These are phyloP conservation scores for Sparus aurata DNA, from an alignment of 2,797 vertebrate genomes.

Conservation along the genomic window DNA sequence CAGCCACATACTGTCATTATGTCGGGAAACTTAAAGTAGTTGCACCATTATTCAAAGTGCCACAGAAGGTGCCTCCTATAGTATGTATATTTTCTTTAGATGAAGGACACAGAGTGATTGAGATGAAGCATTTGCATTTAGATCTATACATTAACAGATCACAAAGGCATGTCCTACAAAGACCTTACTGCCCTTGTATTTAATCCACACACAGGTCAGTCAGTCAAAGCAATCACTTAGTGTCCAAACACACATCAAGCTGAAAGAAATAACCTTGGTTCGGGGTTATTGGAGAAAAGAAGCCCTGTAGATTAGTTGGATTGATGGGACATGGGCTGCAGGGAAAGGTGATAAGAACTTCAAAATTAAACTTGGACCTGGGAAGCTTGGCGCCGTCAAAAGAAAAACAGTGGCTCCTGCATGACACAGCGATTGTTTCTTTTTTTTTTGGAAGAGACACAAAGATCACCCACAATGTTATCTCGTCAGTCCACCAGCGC, in stretches of 20 bases:
- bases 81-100: neutral
- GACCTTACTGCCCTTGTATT: slow-evolving; percentile 40
- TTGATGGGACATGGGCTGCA: slow-evolving; percentile 72
- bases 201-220: slow-evolving; percentile 52
- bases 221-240: slow-evolving; percentile 60
- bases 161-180: slow-evolving; percentile 32
- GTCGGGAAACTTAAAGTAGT: neutral
- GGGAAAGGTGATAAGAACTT: slow-evolving; percentile 82
- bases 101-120: slow-evolving; percentile 16
- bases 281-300: slow-evolving; percentile 67
- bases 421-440: slow-evolving; percentile 77
- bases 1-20: neutral
- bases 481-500: slow-evolving; percentile 82
- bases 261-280: slow-evolving; percentile 73
- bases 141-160: slow-evolving; percentile 33
- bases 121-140: slow-evolving; percentile 43
- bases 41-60: neutral
- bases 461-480: slow-evolving; percentile 87
- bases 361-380: slow-evolving; percentile 77
- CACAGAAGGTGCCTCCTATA: neutral
- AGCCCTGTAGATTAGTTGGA: slow-evolving; percentile 74
- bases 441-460: slow-evolving; percentile 62
- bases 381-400: slow-evolving; percentile 57
- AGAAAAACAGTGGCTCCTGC: slow-evolving; percentile 71
- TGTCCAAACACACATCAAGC: slow-evolving; percentile 55